Evolutionary conservation across 2,888 invertebrate genomes (phyloP).

Genomic region (Diadegma fenestrale): DNA sequence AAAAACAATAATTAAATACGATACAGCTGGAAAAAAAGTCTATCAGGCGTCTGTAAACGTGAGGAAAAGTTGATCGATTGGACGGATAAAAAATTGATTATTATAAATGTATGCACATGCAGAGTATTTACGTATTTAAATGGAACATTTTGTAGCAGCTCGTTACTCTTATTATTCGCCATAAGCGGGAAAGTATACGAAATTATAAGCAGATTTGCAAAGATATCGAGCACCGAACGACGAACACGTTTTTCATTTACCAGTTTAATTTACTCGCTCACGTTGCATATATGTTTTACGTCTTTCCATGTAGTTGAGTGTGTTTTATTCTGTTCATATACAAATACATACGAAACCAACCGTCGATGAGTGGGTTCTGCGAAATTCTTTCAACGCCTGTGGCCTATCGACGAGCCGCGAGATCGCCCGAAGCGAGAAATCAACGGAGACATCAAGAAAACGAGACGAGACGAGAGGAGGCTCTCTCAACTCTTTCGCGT

Average conservation of each 20-base stretch:
- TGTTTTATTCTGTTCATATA: neutral
- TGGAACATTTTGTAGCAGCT: conserved; percentile 8
- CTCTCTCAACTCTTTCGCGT: conserved; percentile 40
- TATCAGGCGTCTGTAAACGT: neutral
- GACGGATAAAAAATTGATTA: conserved; percentile 48
- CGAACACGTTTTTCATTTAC: conserved; percentile 67
- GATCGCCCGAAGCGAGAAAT: conserved; percentile 66
- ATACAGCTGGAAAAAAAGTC: neutral
- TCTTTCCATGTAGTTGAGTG: neutral
- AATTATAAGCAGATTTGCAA: conserved; percentile 46
- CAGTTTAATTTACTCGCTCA: conserved; percentile 63
- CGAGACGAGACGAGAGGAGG: conserved; percentile 51
- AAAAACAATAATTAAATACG: neutral
- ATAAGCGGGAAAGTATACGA: conserved; percentile 23
- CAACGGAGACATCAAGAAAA: conserved; percentile 61
- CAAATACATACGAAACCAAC: neutral
- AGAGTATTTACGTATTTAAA: neutral
- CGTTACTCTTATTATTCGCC: conserved; percentile 40
- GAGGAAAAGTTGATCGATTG: conserved; percentile 30
- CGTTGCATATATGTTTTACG: conserved; percentile 24
- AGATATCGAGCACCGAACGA: conserved; percentile 60
- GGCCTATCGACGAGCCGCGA: conserved; percentile 65
- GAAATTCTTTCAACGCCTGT: conserved; percentile 69
- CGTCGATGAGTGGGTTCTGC: conserved; percentile 51
- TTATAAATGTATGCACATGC: conserved; percentile 5